A percentile compares a stretch with the other conserved stretches of the same genome.
Evolutionary conservation across 2,113 vertebrate genomes (phyloP).

Genomic region (Phodopus roborovskii): DNA sequence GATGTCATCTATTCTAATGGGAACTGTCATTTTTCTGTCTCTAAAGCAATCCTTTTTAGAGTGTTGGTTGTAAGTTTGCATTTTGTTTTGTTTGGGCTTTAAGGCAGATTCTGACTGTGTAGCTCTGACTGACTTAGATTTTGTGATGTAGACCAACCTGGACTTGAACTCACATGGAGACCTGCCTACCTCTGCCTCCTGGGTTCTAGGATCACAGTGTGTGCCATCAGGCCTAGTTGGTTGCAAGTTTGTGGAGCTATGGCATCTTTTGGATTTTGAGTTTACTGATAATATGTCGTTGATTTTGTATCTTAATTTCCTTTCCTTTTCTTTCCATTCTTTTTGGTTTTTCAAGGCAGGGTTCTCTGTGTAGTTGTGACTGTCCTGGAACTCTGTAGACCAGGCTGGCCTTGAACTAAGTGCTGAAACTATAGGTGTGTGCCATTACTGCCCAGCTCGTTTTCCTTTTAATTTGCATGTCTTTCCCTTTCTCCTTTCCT

Average conservation of each 20-base stretch:
- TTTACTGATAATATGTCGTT: conserved; percentile 16
- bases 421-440: too few species aligned
- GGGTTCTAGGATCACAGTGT: not conserved
- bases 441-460: not conserved
- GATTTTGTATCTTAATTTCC: conserved; percentile 23
- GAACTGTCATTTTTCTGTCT: not conserved
- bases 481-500: not conserved
- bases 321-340: conserved; percentile 22
- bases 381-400: too few species aligned
- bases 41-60: not conserved
- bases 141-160: not conserved
- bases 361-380: too few species aligned
- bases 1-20: not conserved
- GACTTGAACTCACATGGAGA: not conserved
- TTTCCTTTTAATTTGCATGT: conserved; percentile 27
- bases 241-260: conserved; percentile 18
- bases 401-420: too few species aligned
- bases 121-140: not conserved
- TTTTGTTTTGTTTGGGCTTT: not conserved
- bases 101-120: not conserved
- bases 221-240: not conserved
- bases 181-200: not conserved
- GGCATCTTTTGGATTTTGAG: conserved; percentile 20
- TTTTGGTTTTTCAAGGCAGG: not conserved
- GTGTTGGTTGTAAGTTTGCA: not conserved